Percentiles rank a stretch among this genome's conserved stretches.
These are phyloP conservation scores for Poeciliopsis gracilis DNA, from an alignment of 2,797 vertebrate species.

Conservation along the genomic window DNA sequence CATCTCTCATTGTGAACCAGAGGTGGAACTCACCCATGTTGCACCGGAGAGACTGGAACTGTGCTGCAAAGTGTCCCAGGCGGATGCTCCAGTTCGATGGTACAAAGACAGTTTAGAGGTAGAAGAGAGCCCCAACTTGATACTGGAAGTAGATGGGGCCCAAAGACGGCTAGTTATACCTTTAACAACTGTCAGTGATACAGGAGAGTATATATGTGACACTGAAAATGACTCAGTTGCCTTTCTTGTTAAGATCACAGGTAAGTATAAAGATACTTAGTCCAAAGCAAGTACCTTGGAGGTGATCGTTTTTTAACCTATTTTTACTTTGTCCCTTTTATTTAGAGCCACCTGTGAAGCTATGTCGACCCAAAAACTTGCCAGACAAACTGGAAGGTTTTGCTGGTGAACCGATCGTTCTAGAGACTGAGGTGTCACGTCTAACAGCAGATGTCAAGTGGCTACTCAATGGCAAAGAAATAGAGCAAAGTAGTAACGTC, in stretches of 20 bases:
- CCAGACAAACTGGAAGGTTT: constrained; percentile 68
- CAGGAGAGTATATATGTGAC: constrained; percentile 92
- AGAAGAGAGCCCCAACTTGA: constrained; percentile 79
- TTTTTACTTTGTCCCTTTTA: background rate
- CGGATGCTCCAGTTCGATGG: constrained; percentile 80
- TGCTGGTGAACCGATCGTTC: constrained; percentile 79
- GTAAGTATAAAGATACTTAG: constrained; percentile 63
- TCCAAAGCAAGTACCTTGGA: background rate
- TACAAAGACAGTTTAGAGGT: constrained; percentile 90
- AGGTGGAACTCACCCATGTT: constrained; percentile 80
- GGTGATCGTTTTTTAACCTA: background rate
- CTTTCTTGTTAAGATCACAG: constrained; percentile 88
- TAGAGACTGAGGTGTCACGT: constrained; percentile 86
- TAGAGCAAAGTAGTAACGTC: constrained; percentile 81
- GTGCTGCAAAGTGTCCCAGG: constrained; percentile 86
- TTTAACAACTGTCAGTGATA: constrained; percentile 78
- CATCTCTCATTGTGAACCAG: constrained; percentile 81
- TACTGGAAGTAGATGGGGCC: constrained; percentile 81
- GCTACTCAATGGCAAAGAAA: constrained; percentile 80
- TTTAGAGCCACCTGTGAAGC: constrained; percentile 86
- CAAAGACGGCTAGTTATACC: constrained; percentile 82
- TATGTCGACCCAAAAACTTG: constrained; percentile 72
- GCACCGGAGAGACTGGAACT: constrained; percentile 82
- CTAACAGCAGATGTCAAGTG: constrained; percentile 80
- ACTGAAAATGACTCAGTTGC: constrained; percentile 87